These are phyloP conservation scores for Caiman crocodilus DNA, from an alignment of 2,797 vertebrate species.

Conservation along the genomic window DNA sequence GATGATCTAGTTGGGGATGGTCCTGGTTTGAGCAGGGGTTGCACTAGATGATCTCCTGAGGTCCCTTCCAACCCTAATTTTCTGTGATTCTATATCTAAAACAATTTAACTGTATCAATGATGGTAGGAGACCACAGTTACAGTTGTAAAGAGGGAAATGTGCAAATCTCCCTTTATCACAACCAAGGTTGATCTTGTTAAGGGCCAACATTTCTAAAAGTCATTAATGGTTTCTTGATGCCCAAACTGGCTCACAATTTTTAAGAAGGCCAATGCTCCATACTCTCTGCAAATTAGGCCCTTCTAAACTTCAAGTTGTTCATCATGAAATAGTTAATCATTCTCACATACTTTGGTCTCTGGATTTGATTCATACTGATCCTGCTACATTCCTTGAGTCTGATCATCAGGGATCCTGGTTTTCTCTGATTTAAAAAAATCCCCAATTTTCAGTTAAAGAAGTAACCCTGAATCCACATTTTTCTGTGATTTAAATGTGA, in stretches of 20 bases:
- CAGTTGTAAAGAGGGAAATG: neutral
- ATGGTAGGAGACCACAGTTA: neutral
- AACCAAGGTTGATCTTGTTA: neutral
- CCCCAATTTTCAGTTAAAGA: no score
- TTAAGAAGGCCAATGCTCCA: neutral
- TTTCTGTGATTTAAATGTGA: neutral
- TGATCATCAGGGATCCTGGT: no score
- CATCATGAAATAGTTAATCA: neutral
- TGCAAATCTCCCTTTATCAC: neutral
- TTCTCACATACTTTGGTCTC: neutral
- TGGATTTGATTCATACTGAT: neutral
- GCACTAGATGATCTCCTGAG: no score
- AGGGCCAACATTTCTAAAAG: accelerated
- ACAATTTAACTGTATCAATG: neutral
- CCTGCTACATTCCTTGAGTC: neutral
- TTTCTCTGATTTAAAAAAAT: no score
- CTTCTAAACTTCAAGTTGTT: no score
- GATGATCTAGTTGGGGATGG: no score
- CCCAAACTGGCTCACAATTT: neutral
- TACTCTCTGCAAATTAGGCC: no score
- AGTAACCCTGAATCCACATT: no score
- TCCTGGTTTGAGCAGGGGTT: no score
- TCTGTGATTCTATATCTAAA: no score
- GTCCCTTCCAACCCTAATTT: no score
- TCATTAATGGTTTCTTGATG: neutral